phyloP scores from a whole-genome alignment of 1,140 invertebrate genomes.

The Cydia splendana region DNA sequence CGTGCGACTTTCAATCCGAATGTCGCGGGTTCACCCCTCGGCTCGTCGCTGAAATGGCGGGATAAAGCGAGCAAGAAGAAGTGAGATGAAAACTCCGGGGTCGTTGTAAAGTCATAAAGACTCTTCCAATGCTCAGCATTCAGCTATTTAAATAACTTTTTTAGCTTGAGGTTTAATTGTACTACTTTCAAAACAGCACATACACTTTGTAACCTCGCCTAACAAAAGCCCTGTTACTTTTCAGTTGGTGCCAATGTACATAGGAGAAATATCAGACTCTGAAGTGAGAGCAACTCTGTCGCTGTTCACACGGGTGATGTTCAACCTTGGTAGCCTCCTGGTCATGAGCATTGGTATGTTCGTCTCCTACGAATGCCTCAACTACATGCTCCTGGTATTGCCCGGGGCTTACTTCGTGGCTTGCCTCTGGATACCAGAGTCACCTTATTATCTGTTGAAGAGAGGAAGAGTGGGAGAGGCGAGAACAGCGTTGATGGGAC shows the following conservation, averaged over 20 bases:
- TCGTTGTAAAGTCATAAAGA: too few species aligned
- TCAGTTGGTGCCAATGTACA: conserved; percentile 82
- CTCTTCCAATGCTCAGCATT: too few species aligned
- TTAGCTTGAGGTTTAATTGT: too few species aligned
- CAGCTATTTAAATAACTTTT: too few species aligned
- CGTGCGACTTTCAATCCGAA: too few species aligned
- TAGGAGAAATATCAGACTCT: conserved; percentile 85
- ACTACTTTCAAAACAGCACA: too few species aligned
- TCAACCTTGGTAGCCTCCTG: conserved; percentile 83
- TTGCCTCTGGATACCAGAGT: conserved; percentile 87
- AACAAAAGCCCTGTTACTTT: conserved; percentile 39
- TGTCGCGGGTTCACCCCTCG: too few species aligned
- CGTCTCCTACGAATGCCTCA: conserved; percentile 70
- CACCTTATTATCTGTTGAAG: conserved; percentile 85
- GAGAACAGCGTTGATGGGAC: conserved; percentile 59
- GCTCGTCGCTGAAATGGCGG: too few species aligned
- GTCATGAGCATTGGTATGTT: conserved; percentile 78
- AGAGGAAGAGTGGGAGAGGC: conserved; percentile 76
- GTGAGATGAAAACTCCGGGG: too few species aligned
- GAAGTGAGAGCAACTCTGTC: conserved; percentile 83
- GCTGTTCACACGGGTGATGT: conserved; percentile 82
- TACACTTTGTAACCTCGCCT: too few species aligned
- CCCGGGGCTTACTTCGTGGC: conserved; percentile 80
- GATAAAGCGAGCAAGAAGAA: too few species aligned
- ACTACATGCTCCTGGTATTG: conserved; percentile 65